phyloP scores from a whole-genome alignment of 2,113 vertebrate species.

The Menura novaehollandiae region DNA sequence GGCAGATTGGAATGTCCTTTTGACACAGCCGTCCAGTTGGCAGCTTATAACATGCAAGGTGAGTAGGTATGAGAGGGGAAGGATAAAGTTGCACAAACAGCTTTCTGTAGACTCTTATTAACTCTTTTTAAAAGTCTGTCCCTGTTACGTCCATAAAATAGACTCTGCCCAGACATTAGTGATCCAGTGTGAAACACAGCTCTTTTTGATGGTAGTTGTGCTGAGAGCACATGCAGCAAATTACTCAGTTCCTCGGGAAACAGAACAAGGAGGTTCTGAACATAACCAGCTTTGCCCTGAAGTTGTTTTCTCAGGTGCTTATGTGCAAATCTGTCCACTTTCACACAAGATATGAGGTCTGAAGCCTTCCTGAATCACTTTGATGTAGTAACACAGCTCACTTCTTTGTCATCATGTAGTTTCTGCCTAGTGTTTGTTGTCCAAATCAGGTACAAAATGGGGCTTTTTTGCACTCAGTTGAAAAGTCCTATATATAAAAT shows the following conservation, averaged over 20 bases:
- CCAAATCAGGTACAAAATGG: background rate
- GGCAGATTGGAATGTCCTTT: constrained; percentile 92
- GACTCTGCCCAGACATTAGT: background rate
- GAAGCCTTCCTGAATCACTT: background rate
- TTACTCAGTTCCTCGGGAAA: background rate
- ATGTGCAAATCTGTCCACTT: background rate
- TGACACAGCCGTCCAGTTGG: constrained; percentile 89
- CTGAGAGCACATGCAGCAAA: background rate
- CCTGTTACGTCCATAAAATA: background rate
- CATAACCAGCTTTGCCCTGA: background rate
- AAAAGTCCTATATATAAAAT: background rate
- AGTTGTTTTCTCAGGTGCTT: background rate
- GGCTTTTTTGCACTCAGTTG: background rate
- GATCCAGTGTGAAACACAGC: background rate
- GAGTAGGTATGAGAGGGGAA: background rate
- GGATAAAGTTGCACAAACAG: background rate
- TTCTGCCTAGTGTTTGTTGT: background rate
- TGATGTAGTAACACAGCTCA: background rate
- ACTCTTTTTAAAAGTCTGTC: background rate
- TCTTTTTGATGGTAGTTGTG: background rate
- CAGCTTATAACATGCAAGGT: constrained; percentile 93
- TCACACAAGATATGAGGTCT: background rate
- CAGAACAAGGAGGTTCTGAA: background rate
- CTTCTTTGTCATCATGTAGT: background rate
- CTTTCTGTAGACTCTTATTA: background rate